Conservation (phyloP, 2,797 vertebrate species). For the Pempheris klunzingeri region DNA sequence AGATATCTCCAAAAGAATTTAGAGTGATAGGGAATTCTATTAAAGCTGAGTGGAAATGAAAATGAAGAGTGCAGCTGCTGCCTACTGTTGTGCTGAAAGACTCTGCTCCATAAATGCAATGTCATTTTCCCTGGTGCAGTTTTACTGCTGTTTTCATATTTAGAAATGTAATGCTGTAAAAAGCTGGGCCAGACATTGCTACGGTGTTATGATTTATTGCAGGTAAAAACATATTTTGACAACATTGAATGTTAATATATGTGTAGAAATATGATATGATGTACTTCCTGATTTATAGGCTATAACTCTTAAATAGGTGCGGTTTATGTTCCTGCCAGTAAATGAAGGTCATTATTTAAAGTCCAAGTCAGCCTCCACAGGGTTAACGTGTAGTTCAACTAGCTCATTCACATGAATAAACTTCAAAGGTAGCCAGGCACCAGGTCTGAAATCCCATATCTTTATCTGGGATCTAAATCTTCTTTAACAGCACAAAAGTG, state of each 20-base stretch:
- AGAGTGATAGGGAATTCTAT: slow-evolving; percentile 10
- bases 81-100: slow-evolving; percentile 27
- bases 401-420: slow-evolving; percentile 44
- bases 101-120: slow-evolving; percentile 7
- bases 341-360: slow-evolving; percentile 41
- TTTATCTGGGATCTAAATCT: slow-evolving; percentile 61
- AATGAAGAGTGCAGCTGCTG: slow-evolving; percentile 28
- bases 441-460: slow-evolving; percentile 46
- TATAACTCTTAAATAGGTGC: slow-evolving; percentile 2
- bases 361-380: slow-evolving; percentile 35
- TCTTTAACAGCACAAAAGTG: slow-evolving; percentile 34
- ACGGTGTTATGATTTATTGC: neutral
- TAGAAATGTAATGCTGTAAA: slow-evolving; percentile 21
- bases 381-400: slow-evolving; percentile 59
- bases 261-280: slow-evolving; percentile 4
- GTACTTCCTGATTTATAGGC: neutral
- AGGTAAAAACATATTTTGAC: neutral
- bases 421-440: slow-evolving; percentile 52
- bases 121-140: slow-evolving; percentile 17
- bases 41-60: slow-evolving; percentile 18
- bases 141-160: slow-evolving; percentile 26
- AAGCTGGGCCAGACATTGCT: neutral
- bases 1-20: slow-evolving; percentile 20
- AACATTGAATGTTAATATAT: neutral
- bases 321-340: slow-evolving; percentile 10